Conservation (phyloP, 2,888 invertebrate species). For the Andrena haemorrhoa region DNA sequence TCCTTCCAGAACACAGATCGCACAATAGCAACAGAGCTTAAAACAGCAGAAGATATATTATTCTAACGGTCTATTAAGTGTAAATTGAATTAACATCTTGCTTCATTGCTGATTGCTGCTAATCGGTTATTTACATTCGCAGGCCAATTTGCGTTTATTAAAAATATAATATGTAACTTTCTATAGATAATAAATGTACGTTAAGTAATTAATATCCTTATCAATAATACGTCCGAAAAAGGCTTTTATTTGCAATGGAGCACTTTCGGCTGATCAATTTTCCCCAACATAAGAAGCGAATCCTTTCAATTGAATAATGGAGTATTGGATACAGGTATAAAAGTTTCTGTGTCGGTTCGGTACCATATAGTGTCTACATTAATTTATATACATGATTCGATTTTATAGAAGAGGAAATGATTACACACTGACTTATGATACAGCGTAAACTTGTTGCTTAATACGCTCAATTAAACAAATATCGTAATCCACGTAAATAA, state of each 20-base stretch:
- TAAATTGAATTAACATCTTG: conserved; percentile 1
- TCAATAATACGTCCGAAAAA: conserved; percentile 43
- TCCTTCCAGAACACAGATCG: background rate
- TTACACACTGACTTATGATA: conserved; percentile 8
- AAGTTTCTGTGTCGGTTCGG: conserved; percentile 36
- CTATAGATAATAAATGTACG: conserved; percentile 43
- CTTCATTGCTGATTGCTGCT: conserved; percentile 1
- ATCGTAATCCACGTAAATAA: conserved; percentile 5
- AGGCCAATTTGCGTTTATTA: conserved; percentile 46
- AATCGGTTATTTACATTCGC: conserved; percentile 46
- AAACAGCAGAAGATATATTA: background rate
- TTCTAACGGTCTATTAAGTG: background rate
- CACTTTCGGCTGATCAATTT: conserved; percentile 39
- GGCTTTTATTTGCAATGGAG: conserved; percentile 37
- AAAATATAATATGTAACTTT: conserved; percentile 55
- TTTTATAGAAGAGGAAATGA: background rate
- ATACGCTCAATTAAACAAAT: conserved; percentile 1
- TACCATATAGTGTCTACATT: conserved; percentile 20
- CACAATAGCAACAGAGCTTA: background rate
- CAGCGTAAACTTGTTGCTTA: conserved; percentile 4
- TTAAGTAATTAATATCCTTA: conserved; percentile 38
- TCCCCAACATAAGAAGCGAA: conserved; percentile 11
- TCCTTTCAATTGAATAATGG: background rate
- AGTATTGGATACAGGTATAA: conserved; percentile 12
- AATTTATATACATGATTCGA: background rate